Base-by-base conservation (phyloP, 1,140 invertebrate species). In the Kradibia gibbosae region DNA sequence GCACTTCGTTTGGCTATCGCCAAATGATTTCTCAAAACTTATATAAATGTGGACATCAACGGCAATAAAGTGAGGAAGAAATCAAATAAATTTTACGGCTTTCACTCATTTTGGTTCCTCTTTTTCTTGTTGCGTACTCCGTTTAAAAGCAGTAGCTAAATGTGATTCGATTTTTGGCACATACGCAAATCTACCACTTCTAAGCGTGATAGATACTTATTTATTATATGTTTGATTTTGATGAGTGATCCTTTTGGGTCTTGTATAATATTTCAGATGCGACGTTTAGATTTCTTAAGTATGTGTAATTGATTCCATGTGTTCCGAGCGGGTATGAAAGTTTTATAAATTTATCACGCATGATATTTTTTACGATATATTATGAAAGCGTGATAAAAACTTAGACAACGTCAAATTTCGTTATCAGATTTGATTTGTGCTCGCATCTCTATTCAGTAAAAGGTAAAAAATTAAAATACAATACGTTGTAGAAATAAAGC, bases 101-200 rank as follows among this genome's bases (percentile, higher is more conserved):
- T 13, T 28, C 17, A 31, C 50, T 48, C 25, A 45, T 70, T 48
- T 39, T 39, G 11, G 13, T n/a, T 39, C 34, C 34, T 22, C 39
- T 39, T 53, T 71, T 34, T 36, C 17, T 28, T 48, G 42, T 50
- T 22, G 34, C 71, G 3, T 31, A 1, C 71, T 48, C 36, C 11
- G 10, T 53, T 55, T 28, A 55, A 34, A 53, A 73, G 48, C 45
- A 73, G 71, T 55, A 53, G 71, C 48, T 80, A 83, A 80, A 83
- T 86, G 80, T 83, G 82, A 84, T 78, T 87, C 85, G 85, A 86
- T 86, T 85, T 83, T 85, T 83, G 70, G 36, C 70, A 50, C 70
- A 50, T 72, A 31, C 70, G 39, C 4, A 31, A 72, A 72, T 72
- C n/a, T 17, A 8, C n/a, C 42, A 31, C 28, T 70, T 79, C 42